Conservation (phyloP, 2,888 invertebrate species). For the Stenichneumon culpator region DNA sequence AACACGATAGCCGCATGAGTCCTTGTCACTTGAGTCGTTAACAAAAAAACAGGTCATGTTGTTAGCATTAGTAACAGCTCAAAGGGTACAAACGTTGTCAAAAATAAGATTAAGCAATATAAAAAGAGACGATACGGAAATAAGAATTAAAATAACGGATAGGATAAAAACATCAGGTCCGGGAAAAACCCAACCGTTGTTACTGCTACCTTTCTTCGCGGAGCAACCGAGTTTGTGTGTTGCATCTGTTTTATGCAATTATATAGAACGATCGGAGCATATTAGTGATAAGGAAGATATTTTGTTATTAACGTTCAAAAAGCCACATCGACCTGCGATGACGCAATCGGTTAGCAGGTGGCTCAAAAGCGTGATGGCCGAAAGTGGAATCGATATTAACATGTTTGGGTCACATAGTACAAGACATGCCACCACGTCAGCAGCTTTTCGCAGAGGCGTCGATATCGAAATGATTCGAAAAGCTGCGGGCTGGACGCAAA, state of each 20-base stretch:
- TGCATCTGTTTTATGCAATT: conserved; percentile 30
- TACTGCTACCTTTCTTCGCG: conserved; percentile 29
- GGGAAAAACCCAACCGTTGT: conserved; percentile 34
- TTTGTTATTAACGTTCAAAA: conserved; percentile 1
- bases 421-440: conserved; percentile 39
- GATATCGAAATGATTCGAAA: conserved; percentile 32
- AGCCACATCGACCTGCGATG: conserved; percentile 34
- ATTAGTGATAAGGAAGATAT: conserved; percentile 28
- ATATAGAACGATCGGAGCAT: conserved; percentile 25
- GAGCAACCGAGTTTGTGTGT: conserved; percentile 54
- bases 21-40: conserved; percentile 27
- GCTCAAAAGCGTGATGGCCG: conserved; percentile 44
- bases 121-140: conserved; percentile 30
- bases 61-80: conserved; percentile 50
- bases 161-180: conserved; percentile 49
- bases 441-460: conserved; percentile 56
- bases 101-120: conserved; percentile 44
- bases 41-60: conserved; percentile 50
- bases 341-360: conserved; percentile 44
- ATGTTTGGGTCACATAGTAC: conserved; percentile 48
- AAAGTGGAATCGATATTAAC: conserved; percentile 46
- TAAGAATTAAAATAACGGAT: conserved; percentile 46
- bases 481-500: conserved; percentile 42
- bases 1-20: conserved; percentile 39
- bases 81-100: conserved; percentile 48